phyloP scores from a whole-genome alignment of 2,113 vertebrate genomes.

The Parus major region DNA sequence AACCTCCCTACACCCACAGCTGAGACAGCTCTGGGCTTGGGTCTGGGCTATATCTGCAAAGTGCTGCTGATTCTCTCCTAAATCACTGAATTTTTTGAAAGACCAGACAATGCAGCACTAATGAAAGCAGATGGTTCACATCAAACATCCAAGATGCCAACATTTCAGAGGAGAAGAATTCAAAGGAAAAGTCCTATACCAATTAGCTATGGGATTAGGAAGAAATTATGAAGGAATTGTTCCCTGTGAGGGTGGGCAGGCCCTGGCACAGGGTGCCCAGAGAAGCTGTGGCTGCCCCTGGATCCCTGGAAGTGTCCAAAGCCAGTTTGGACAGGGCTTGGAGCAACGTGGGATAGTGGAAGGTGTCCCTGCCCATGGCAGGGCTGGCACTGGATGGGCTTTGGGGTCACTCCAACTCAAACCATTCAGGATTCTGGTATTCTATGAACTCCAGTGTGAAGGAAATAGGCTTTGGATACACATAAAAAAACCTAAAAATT shows the following conservation, averaged over 20 bases:
- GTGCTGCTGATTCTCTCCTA: neutral
- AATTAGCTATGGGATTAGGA: neutral
- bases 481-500: neutral
- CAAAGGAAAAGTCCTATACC: neutral
- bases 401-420: neutral
- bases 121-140: neutral
- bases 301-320: neutral
- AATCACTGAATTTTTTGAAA: neutral
- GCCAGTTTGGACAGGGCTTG: rapidly evolving
- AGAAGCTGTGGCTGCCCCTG: neutral
- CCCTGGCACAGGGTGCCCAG: neutral
- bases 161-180: neutral
- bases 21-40: neutral
- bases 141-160: neutral
- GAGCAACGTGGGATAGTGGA: rapidly evolving
- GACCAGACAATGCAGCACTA: neutral
- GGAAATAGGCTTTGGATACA: neutral
- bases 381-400: neutral
- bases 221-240: neutral
- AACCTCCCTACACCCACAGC: neutral
- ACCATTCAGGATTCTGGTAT: neutral
- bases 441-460: neutral
- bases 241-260: rapidly evolving
- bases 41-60: neutral
- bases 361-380: neutral